Base-by-base conservation (phyloP, 1,140 invertebrate genomes). In the Cryptotermes secundus region DNA sequence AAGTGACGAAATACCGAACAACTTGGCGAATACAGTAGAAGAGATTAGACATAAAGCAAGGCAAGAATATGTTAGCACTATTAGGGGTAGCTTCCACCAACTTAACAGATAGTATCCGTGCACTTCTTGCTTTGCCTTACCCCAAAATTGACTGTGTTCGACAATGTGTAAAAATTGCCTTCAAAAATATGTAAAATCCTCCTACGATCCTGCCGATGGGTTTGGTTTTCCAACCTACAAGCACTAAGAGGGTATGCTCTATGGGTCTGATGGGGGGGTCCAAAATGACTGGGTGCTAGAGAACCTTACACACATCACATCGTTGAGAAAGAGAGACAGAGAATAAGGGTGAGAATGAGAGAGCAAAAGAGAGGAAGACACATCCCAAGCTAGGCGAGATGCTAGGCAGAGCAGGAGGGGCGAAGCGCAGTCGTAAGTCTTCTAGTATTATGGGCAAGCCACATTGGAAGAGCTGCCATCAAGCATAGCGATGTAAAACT, bases 401-500 rank as follows among this genome's bases (percentile, higher is more conserved):
- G 34, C 53, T 36, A 45, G 72, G 72, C 72, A 65, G 79, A 35
- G 26, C 65, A 34, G 34, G 84, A 45, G 72, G 59, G 34, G 80
- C 45, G 72, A 34, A n/a, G 84, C 80, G 84, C 84, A 84, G 84
- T 82, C 84, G 80, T 84, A 84, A 34, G 83, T 84, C 83, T 84
- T 84, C n/a, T 45, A 84, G 84, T 84, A 84, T 84, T 84, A 84
- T 84, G 84, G 84, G 38, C 84, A 45, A 45, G 81, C 80, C 42
- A 82, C 84, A 84, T 84, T 84, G 84, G 84, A 84, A 82, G 80
- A 84, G 38, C 84, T 81, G 84, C 84, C 80, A 82, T 84, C 80
- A 84, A 84, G 38, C 84, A 84, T 84, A 84, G 80, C 84, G 80
- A 84, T 84, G 84, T 84, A 84, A 84, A 84, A 84, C 80, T 84